Evolutionary conservation across 2,888 invertebrate species (phyloP).

Genomic region (Glyphotaelius pellucidus): DNA sequence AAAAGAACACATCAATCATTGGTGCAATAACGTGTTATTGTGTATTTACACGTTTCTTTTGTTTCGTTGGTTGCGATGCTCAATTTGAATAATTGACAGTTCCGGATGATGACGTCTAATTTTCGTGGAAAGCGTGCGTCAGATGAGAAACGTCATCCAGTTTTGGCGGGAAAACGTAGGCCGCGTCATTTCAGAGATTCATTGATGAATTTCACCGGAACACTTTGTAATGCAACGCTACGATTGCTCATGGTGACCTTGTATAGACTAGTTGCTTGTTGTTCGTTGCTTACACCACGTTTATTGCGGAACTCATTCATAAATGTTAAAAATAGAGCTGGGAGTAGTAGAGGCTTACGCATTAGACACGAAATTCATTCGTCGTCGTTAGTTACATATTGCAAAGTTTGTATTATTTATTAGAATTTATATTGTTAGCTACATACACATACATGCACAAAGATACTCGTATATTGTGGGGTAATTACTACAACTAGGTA

Average conservation of each 20-base stretch:
- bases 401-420: neutral
- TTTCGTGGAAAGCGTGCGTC: slow-evolving; percentile 50
- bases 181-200: slow-evolving; percentile 18
- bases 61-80: neutral
- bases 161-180: slow-evolving; percentile 27
- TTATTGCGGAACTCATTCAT: slow-evolving; percentile 28
- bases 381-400: neutral
- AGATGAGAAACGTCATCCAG: slow-evolving; percentile 29
- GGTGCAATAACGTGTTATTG: neutral
- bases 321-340: neutral
- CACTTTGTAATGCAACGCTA: neutral
- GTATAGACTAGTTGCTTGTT: neutral
- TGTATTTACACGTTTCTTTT: neutral
- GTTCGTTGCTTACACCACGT: neutral
- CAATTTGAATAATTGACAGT: neutral
- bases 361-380: neutral
- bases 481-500: too few relatives aligned
- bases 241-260: neutral
- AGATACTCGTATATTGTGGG: too few relatives aligned
- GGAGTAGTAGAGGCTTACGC: neutral
- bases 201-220: slow-evolving; percentile 33
- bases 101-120: neutral
- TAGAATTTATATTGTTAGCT: neutral
- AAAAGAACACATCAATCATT: neutral
- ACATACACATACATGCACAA: too few relatives aligned